Base-by-base conservation (phyloP, 2,113 vertebrate genomes). In the Pygoscelis adeliae region DNA sequence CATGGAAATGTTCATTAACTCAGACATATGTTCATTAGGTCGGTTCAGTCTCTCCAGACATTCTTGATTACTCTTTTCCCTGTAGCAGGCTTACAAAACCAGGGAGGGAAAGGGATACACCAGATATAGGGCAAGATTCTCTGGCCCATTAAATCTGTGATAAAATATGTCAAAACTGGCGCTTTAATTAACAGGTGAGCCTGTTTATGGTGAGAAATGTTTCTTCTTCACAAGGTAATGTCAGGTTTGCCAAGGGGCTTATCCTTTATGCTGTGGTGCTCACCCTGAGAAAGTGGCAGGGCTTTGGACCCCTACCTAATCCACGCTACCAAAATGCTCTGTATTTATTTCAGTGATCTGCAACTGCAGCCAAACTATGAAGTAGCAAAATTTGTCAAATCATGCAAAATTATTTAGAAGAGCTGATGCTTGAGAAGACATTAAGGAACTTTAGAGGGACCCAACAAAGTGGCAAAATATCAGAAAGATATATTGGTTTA, bases 11-110 rank as follows among this genome's bases (percentile, higher is more conserved):
- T 91, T 87, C 74, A 93, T 97, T 97, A 97, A 83, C 86, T 95
- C 83, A 26, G 94, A 87, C 95, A 90, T 95, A 94, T 84, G 89
- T 94, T 97, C 95, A 87, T 96, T 95, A 96, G 88, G 92, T 96
- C 93, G 88, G 70, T 63, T 94, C 87, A 90, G 74, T 71, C 76
- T 94, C 69, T 80, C 81, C 69, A 93, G 94, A 91, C 74, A 50
- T 63, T 93, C 78, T 91, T 90, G 92, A 95, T 97, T 97, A 90
- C 83, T 65, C 29, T 89, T 94, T 88, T 81, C n/a, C 76, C 63
- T 55, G 58, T 5, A 86, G 59, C 73, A 95, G 44, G 79, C 67
- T 96, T 91, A 91, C 29, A 65, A 88, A 95, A 94, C 26, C n/a
- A 62, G 53, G 4, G 50, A 87, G 23, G 26, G 36, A 82, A 93